Evolutionary conservation across 2,888 invertebrate genomes (phyloP), one percentile per base, ranked within the genome.

Genomic region (Choreutis nemorana): DNA sequence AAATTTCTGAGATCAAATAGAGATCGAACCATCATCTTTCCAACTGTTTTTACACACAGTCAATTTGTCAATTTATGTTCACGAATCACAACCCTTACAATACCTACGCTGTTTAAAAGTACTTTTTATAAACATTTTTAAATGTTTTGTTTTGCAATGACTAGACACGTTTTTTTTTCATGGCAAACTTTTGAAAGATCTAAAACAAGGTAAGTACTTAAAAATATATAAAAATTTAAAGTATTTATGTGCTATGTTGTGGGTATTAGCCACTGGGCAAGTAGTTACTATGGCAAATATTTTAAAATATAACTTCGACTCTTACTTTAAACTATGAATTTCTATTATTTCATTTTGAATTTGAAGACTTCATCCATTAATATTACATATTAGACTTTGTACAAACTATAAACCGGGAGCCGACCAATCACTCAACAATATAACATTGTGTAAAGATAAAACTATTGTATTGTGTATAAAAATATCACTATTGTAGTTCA

Each of bases 391-490:
- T 58, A 60, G 52, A 55, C 51, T 60, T 64, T 61, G 55, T 67
- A 67, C 65, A 72, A 66, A 68, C 75, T 72, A 71, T 62, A 51
- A 48, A 73, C 77, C 77, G 77, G 77, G 77, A 77, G 73, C 75
- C 77, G 58, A 68, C 65, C 65, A 57, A 67, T 73, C 71, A 75
- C 65, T 70, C 65, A 72, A 75, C 70, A 66, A 75, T 70, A 55
- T 55, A 75, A 73, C 68, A 72, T 52, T 60, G 70, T 72, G 73
- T 77, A 75, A 66, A 77, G 71, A 70, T 77, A 78, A 70, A 46
- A 65, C 70, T 75, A 75, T 70, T 65, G 65, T 72, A 65, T 77
- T 65, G 65, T 72, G 66, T 77, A 77, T 77, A 78, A 77, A 77
- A 77, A 77, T 77, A 78, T 75, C 39, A 63, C 64, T 75, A 75